Evolutionary conservation across 2,888 invertebrate species (phyloP).

Genomic region (Epinotia bilunana): DNA sequence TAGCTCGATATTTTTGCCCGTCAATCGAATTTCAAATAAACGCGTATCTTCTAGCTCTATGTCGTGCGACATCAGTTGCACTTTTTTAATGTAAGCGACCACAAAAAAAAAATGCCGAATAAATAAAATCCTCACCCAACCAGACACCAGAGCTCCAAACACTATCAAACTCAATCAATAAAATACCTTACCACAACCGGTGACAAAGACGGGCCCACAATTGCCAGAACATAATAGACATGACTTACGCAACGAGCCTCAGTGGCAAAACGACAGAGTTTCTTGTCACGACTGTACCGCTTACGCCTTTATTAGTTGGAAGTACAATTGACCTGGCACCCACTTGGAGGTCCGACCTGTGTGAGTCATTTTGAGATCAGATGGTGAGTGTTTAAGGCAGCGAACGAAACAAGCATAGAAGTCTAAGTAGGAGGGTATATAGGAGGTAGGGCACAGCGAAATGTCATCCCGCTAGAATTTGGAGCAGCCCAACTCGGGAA

Average conservation of each 20-base stretch:
- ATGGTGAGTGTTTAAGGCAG: slow-evolving; percentile 9
- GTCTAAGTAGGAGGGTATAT: too few species aligned
- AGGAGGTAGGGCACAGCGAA: too few species aligned
- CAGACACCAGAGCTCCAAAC: not conserved
- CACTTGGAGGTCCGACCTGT: slow-evolving; percentile 19
- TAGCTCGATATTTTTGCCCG: too few species aligned
- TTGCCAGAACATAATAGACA: slow-evolving; percentile 5
- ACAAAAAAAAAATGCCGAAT: not conserved
- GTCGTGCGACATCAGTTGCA: too few species aligned
- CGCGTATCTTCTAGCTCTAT: too few species aligned
- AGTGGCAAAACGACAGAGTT: not conserved
- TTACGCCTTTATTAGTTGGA: slow-evolving; percentile 7
- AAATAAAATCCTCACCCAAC: not conserved
- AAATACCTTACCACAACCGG: slow-evolving; percentile 10
- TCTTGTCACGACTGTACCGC: not conserved
- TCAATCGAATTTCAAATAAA: too few species aligned
- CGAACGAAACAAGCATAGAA: too few species aligned
- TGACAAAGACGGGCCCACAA: slow-evolving; percentile 1
- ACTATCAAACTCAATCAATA: not conserved
- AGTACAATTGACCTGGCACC: slow-evolving; percentile 32
- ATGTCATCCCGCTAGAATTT: too few species aligned
- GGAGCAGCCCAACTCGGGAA: too few species aligned
- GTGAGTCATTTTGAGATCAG: slow-evolving; percentile 19
- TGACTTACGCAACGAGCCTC: not conserved
- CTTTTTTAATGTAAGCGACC: not conserved